phyloP scores from a whole-genome alignment of 2,797 vertebrate species.

The Furcifer pardalis region DNA sequence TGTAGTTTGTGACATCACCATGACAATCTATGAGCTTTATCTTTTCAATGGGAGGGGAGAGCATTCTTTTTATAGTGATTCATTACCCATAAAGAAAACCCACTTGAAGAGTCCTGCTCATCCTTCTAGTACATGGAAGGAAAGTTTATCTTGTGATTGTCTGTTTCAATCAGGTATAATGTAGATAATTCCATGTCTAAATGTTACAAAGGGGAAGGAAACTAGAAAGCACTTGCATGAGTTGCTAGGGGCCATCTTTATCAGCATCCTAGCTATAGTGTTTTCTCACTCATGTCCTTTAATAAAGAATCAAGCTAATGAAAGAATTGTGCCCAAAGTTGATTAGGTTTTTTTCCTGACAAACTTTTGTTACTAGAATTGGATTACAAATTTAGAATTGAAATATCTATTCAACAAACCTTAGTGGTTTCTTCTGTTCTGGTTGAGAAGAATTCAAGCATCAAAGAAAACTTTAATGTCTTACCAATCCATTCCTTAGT shows the following conservation, averaged over 20 bases:
- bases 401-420: neutral
- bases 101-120: conserved; percentile 81
- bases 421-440: conserved; percentile 21
- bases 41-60: conserved; percentile 69
- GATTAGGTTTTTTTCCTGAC: conserved; percentile 38
- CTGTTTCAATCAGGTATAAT: conserved; percentile 72
- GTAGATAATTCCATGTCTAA: conserved; percentile 72
- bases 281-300: conserved; percentile 63
- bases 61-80: conserved; percentile 77
- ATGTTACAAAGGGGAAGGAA: conserved; percentile 53
- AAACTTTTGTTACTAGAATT: conserved; percentile 41
- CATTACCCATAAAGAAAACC: conserved; percentile 79
- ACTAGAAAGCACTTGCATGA: neutral
- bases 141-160: conserved; percentile 76
- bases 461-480: neutral
- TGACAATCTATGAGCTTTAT: conserved; percentile 74
- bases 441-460: accelerated
- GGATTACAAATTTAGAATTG: conserved; percentile 57
- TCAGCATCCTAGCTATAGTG: conserved; percentile 47
- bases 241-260: conserved; percentile 47
- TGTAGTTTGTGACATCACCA: conserved; percentile 63
- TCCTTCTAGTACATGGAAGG: conserved; percentile 83
- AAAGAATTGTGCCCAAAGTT: conserved; percentile 55
- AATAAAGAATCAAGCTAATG: conserved; percentile 63
- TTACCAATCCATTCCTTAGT: neutral